phyloP scores from a whole-genome alignment of 2,113 vertebrate species.

The Cromileptes altivelis region DNA sequence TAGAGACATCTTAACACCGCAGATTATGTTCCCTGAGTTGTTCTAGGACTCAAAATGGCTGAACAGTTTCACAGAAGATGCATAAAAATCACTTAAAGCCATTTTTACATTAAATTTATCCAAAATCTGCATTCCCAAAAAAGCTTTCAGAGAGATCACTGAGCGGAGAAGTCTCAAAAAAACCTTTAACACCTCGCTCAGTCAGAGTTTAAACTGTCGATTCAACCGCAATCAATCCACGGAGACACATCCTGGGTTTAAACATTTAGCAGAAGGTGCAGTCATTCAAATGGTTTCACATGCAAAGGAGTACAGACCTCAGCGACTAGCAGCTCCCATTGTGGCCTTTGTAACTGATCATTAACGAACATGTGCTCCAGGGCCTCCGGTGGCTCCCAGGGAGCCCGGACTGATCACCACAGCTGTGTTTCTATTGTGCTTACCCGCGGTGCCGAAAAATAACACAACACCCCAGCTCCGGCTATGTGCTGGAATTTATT shows the following conservation, averaged over 20 bases:
- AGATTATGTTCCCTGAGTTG: neutral
- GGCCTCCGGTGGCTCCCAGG: conserved; percentile 69
- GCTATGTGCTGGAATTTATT: conserved; percentile 75
- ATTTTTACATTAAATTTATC: neutral
- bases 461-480: conserved; percentile 70
- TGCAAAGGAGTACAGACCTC: conserved; percentile 70
- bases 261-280: conserved; percentile 79
- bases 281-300: conserved; percentile 66
- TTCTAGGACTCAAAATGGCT: neutral
- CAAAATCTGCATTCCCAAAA: neutral
- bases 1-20: neutral
- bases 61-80: neutral
- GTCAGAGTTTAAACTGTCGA: conserved; percentile 58
- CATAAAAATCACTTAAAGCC: neutral
- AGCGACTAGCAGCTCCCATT: conserved; percentile 68
- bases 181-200: conserved; percentile 1
- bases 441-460: conserved; percentile 64
- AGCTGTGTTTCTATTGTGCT: conserved; percentile 81
- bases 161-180: neutral
- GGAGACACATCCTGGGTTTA: conserved; percentile 61
- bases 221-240: conserved; percentile 68
- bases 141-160: neutral
- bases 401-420: conserved; percentile 72
- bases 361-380: conserved; percentile 82
- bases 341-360: conserved; percentile 80